A percentile compares a stretch with the other conserved stretches of the same genome.
phyloP scores from a whole-genome alignment of 2,113 vertebrate species.

The Formicarius rufipectus region DNA sequence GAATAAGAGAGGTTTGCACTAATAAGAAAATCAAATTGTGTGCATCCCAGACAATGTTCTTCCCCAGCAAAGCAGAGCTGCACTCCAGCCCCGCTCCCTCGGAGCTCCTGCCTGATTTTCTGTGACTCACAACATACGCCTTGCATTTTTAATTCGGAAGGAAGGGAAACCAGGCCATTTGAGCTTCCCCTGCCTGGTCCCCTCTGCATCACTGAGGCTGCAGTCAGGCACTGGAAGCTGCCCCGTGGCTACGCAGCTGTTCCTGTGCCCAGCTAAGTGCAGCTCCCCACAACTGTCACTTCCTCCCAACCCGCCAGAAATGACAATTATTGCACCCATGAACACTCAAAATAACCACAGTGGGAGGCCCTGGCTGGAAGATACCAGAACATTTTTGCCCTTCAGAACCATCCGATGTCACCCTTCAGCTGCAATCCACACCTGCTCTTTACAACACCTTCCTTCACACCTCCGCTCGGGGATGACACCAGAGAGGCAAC shows the following conservation, averaged over 20 bases:
- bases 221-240: conserved; percentile 13
- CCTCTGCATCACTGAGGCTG: conserved; percentile 27
- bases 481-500: not conserved
- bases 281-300: not conserved
- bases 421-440: not conserved
- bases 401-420: not conserved
- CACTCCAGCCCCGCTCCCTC: not conserved
- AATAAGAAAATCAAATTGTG: conserved; percentile 11
- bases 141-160: conserved; percentile 57
- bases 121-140: conserved; percentile 11
- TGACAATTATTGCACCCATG: not conserved
- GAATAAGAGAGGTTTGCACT: not conserved
- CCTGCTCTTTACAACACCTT: not conserved
- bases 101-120: not conserved
- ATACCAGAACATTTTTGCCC: not conserved
- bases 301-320: not conserved
- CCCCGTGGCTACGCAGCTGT: conserved; percentile 36
- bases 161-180: conserved; percentile 26
- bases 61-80: not conserved
- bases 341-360: not conserved
- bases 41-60: not conserved
- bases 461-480: not conserved
- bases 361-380: not conserved
- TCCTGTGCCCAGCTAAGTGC: conserved; percentile 29
- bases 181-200: not conserved